Base-by-base conservation (phyloP, 2,888 invertebrate genomes). In the Rhopalosiphum nymphaeae region DNA sequence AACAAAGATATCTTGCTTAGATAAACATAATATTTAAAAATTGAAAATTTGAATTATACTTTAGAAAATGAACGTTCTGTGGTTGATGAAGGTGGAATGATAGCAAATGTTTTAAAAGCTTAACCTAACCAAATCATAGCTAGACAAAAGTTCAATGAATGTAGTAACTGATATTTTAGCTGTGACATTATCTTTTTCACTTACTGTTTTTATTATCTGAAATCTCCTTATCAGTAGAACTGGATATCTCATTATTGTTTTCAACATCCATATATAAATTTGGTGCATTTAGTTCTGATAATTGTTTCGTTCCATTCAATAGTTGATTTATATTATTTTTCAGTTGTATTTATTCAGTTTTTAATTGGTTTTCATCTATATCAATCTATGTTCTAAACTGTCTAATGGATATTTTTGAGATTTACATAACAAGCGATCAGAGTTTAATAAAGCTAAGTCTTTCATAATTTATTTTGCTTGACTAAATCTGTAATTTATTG, bases 381-480 rank as follows among this genome's bases (percentile, higher is more conserved):
- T 11, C 44, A 42, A 85, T 44, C 46, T 87, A 49, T 87, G 49
- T 49, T 87, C 49, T 49, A 87, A 87, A 87, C 49, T 87, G n/a
- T 87, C 87, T 49, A 87, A 87, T 87, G 87, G 49, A n/a, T 49
- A 49, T 87, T 87, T 0, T 87, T 87, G 87, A 87, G 44, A 49
- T 4, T 49, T 87, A 49, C 49, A n/a, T 87, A 29, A 87, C 16
- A 49, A 87, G 13, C n/a, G 29, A 49, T 49, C 29, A n/a, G 13
- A 16, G 4, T 46, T 49, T 87, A 49, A 87, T 49, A 87, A 87
- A 49, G 86, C 46, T 87, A 87, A 49, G 3, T 87, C 86, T 87
- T 87, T 87, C 49, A 87, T 49, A 49, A 87, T 87, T 49, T 87
- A n/a, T 87, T 87, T 87, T 29, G 86, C 86, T 87, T 87, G 86